Evolutionary conservation across 2,797 vertebrate species (phyloP).

Genomic region (Xenops minutus): DNA sequence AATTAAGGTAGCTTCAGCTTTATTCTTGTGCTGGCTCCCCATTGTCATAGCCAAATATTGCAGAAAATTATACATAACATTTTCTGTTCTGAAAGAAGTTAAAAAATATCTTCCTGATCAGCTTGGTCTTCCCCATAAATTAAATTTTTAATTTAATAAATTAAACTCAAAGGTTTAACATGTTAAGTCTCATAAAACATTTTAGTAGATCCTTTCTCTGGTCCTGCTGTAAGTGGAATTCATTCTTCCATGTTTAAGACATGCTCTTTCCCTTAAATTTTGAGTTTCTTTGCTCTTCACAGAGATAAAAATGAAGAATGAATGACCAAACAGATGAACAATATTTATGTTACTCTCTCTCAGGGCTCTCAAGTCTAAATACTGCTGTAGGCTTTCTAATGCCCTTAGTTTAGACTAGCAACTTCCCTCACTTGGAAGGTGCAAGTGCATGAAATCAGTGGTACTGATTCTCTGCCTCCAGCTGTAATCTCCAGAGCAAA

Average conservation of each 20-base stretch:
- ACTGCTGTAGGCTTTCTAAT: not conserved
- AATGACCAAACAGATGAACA: not conserved
- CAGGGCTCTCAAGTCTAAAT: not conserved
- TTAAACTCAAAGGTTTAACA: not conserved
- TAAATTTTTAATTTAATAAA: not conserved
- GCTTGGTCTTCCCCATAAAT: not conserved
- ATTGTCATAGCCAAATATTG: not conserved
- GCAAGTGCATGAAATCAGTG: not conserved
- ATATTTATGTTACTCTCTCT: not conserved
- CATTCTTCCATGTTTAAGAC: not conserved
- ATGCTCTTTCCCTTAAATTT: not conserved
- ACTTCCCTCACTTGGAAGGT: not conserved
- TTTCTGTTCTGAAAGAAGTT: not conserved
- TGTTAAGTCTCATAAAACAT: not conserved
- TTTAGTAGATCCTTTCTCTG: not conserved
- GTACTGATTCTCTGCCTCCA: not conserved
- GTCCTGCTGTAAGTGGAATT: not conserved
- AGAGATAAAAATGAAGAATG: not conserved
- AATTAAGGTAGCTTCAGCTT: not conserved
- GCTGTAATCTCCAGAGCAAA: not conserved
- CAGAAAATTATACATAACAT: not conserved
- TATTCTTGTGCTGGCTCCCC: not conserved
- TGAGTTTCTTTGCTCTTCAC: not conserved
- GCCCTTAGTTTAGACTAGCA: fast-evolving
- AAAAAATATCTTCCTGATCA: not conserved